These are phyloP conservation scores for Orius laevigatus DNA, from an alignment of 1,140 invertebrate genomes.

Conservation along the genomic window DNA sequence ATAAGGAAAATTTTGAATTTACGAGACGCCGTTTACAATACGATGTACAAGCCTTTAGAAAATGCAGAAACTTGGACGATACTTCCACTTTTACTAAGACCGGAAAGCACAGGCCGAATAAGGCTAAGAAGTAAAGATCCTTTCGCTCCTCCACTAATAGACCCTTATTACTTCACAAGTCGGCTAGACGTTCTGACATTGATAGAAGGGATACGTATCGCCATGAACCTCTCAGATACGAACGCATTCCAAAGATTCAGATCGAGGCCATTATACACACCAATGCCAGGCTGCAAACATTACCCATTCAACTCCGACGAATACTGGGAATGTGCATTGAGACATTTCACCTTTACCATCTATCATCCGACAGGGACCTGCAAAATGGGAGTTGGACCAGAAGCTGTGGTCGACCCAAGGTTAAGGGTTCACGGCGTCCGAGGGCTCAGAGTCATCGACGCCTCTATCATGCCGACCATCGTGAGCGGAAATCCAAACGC, in stretches of 20 bases:
- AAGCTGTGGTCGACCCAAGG: constrained; percentile 65
- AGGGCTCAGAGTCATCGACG: constrained; percentile 54
- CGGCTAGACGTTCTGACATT: constrained; percentile 57
- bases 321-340: constrained; percentile 69
- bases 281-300: constrained; percentile 59
- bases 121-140: constrained; percentile 64
- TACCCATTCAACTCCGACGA: constrained; percentile 48
- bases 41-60: constrained; percentile 64
- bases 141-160: constrained; percentile 64
- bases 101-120: constrained; percentile 66
- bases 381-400: constrained; percentile 65
- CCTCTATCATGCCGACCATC: constrained; percentile 63
- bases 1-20: constrained; percentile 59
- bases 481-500: constrained; percentile 69
- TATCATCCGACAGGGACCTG: constrained; percentile 73
- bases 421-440: constrained; percentile 55
- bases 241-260: constrained; percentile 64
- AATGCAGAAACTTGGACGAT: constrained; percentile 70
- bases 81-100: constrained; percentile 58
- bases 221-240: constrained; percentile 58
- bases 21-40: constrained; percentile 62
- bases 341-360: constrained; percentile 70
- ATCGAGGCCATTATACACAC: constrained; percentile 55
- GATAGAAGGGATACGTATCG: constrained; percentile 67
- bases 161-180: constrained; percentile 79